Evolutionary conservation across 2,797 vertebrate genomes (phyloP).

Genomic region (Vireo griseus): DNA sequence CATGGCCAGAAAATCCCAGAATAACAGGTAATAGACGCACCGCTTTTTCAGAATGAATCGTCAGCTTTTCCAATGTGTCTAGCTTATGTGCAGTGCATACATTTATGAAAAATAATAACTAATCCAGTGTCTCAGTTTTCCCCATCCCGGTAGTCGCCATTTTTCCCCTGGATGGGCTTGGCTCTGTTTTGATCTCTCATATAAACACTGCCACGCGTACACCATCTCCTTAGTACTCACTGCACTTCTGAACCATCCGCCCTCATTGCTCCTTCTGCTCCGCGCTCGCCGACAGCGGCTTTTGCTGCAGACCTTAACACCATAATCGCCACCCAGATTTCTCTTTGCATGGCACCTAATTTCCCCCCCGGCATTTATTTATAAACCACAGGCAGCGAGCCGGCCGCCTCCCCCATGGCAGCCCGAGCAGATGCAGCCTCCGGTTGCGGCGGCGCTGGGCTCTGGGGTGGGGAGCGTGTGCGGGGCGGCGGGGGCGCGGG

Average conservation of each 20-base stretch:
- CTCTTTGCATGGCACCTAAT: conserved; percentile 52
- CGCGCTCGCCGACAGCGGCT: not conserved
- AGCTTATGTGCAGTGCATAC: conserved; percentile 29
- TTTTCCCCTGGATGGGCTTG: conserved; percentile 80
- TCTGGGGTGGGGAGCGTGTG: not conserved
- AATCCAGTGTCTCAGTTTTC: conserved; percentile 27
- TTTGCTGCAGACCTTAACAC: not conserved
- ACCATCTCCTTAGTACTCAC: conserved; percentile 71
- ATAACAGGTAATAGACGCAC: conserved; percentile 86
- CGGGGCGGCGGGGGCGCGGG: not conserved
- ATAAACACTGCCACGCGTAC: conserved; percentile 91
- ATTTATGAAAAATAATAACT: conserved; percentile 57
- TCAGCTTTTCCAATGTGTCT: conserved; percentile 18
- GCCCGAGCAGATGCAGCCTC: not conserved
- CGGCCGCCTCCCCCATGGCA: not conserved
- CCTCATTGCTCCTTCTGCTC: conserved; percentile 23
- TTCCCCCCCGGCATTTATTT: conserved; percentile 17
- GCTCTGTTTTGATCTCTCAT: conserved; percentile 86
- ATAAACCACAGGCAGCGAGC: not conserved
- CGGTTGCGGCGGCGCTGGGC: not conserved
- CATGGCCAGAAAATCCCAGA: conserved; percentile 91
- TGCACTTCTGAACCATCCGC: conserved; percentile 31
- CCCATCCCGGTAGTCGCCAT: conserved; percentile 72
- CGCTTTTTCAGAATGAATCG: conserved; percentile 32
- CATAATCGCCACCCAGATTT: not conserved